Evolutionary conservation across 2,113 vertebrate species (phyloP).

Genomic region (Boleophthalmus pectinirostris): DNA sequence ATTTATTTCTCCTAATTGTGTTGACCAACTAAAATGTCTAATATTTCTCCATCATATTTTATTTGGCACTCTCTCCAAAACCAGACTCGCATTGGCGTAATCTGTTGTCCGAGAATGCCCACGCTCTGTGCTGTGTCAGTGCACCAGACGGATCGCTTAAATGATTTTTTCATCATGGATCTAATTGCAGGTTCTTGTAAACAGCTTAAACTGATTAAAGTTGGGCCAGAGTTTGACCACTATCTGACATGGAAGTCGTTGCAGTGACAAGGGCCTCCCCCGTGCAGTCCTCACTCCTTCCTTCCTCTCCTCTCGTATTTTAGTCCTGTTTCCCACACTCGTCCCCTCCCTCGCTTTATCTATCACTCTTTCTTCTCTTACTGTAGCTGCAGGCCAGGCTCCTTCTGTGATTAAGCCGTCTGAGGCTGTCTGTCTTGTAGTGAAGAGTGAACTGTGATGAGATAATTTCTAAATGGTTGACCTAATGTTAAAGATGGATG

Average conservation of each 20-base stretch:
- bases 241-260: slow-evolving; percentile 7
- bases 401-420: slow-evolving; percentile 67
- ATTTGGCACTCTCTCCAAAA: background rate
- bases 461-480: background rate
- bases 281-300: slow-evolving; percentile 1
- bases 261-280: slow-evolving; percentile 16
- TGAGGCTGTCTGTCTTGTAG: slow-evolving; percentile 55
- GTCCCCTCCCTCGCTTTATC: slow-evolving; percentile 44
- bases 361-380: slow-evolving; percentile 31
- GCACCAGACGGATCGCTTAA: slow-evolving; percentile 14
- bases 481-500: background rate
- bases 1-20: too few relatives aligned
- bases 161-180: slow-evolving; percentile 33
- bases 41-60: background rate
- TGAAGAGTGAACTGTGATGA: slow-evolving; percentile 39
- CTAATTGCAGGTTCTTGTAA: slow-evolving; percentile 40
- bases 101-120: slow-evolving; percentile 1
- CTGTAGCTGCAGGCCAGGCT: slow-evolving; percentile 54
- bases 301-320: slow-evolving; percentile 24
- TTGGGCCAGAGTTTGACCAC: slow-evolving; percentile 37
- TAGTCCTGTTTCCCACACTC: slow-evolving; percentile 66
- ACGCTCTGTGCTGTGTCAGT: slow-evolving; percentile 2
- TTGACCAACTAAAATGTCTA: background rate
- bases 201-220: slow-evolving; percentile 46
- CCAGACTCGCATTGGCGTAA: background rate